Evolutionary conservation across 2,797 vertebrate species (phyloP).

Genomic region (Gambusia yucatana): DNA sequence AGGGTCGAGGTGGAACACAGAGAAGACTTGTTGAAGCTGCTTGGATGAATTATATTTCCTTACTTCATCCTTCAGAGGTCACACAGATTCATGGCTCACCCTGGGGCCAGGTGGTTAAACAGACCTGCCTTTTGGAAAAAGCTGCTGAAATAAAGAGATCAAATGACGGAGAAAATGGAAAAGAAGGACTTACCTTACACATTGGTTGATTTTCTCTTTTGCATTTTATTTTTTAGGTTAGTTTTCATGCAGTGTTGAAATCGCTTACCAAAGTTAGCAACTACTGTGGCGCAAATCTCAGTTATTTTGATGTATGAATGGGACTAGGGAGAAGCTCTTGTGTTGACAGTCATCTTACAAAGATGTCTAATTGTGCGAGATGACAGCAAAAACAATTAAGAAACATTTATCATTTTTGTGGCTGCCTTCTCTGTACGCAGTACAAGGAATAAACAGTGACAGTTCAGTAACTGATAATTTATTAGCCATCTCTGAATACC

Average conservation of each 20-base stretch:
- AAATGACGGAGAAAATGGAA: conserved; percentile 38
- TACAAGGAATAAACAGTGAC: not conserved
- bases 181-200: conserved; percentile 40
- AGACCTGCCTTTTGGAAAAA: conserved; percentile 51
- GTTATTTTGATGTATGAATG: not conserved
- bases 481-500: not conserved
- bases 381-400: not conserved
- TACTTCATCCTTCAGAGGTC: conserved; percentile 67
- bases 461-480: not conserved
- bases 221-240: not conserved
- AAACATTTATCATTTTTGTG: not conserved
- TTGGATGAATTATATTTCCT: conserved; percentile 70
- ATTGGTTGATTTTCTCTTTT: conserved; percentile 37
- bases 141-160: conserved; percentile 51
- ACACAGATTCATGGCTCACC: conserved; percentile 69
- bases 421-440: not conserved
- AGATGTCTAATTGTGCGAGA: not conserved
- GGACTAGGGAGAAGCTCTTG: not conserved
- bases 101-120: conserved; percentile 59
- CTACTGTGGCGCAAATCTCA: not conserved
- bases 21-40: conserved; percentile 74
- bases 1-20: conserved; percentile 63
- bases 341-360: not conserved
- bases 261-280: not conserved
- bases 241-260: conserved; percentile 2